Conservation (phyloP, 2,888 invertebrate species). For the Erannis defoliaria region DNA sequence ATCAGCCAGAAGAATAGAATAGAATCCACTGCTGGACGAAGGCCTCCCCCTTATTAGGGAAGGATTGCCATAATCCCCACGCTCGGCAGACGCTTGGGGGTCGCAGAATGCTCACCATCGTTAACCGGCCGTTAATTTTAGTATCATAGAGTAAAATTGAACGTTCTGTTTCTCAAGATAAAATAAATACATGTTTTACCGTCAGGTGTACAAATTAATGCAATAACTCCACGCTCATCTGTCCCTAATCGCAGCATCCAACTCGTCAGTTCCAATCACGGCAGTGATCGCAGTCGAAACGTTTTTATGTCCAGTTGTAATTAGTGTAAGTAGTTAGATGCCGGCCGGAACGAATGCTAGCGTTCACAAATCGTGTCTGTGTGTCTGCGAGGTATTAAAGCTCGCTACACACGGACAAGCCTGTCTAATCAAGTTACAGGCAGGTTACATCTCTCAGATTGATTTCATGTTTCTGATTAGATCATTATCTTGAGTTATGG, state of each 20-base stretch:
- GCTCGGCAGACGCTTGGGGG: too few relatives aligned
- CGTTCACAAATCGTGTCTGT: conserved; percentile 47
- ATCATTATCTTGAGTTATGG: not conserved
- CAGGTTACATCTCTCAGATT: conserved; percentile 24
- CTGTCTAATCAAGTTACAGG: conserved; percentile 27
- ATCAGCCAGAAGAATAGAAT: too few relatives aligned
- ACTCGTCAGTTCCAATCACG: conserved; percentile 17
- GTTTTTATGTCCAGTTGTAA: conserved; percentile 9
- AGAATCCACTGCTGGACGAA: too few relatives aligned
- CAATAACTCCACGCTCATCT: conserved; percentile 9
- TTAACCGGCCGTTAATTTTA: too few relatives aligned
- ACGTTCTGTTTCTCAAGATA: too few relatives aligned
- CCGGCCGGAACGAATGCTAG: conserved; percentile 53
- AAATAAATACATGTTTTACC: too few relatives aligned
- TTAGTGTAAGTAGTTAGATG: conserved; percentile 34
- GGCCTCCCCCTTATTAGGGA: too few relatives aligned
- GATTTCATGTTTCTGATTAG: conserved; percentile 19
- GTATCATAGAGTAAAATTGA: too few relatives aligned
- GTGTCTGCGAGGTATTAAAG: conserved; percentile 27
- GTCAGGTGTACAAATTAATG: conserved; percentile 2
- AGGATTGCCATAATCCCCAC: too few relatives aligned
- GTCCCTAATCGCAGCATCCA: not conserved
- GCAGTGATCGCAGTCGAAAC: conserved; percentile 15
- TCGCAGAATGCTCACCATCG: too few relatives aligned
- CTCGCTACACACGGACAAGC: conserved; percentile 30